Evolutionary conservation across 2,113 vertebrate genomes (phyloP).

Genomic region (Electrona antarctica): DNA sequence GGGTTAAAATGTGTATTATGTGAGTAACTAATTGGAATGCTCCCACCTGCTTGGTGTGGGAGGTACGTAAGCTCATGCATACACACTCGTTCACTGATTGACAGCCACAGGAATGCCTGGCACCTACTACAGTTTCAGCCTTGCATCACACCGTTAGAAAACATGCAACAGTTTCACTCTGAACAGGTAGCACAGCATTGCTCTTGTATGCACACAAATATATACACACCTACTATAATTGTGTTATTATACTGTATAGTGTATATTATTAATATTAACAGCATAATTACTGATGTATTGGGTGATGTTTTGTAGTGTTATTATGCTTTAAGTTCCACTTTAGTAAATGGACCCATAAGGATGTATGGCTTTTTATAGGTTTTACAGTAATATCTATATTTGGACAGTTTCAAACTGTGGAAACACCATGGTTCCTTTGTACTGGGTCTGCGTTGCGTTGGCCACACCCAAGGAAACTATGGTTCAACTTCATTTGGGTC

Average conservation of each 20-base stretch:
- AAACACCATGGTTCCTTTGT: conserved; percentile 5
- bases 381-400: conserved; percentile 10
- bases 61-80: not conserved
- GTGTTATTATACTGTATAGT: conserved; percentile 2
- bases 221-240: not conserved
- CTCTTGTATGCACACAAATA: not conserved
- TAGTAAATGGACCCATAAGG: not conserved
- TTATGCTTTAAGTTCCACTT: not conserved
- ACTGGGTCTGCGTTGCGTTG: not conserved
- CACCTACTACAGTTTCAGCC: conserved; percentile 26
- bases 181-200: conserved; percentile 14
- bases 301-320: not conserved
- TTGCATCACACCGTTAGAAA: conserved; percentile 36
- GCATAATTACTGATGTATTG: not conserved
- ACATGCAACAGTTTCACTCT: not conserved
- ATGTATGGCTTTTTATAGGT: not conserved
- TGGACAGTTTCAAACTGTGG: not conserved
- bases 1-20: too few relatives aligned
- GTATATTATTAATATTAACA: conserved; percentile 15
- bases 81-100: conserved; percentile 9
- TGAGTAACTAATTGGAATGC: too few relatives aligned
- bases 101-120: conserved; percentile 9
- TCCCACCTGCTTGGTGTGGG: too few relatives aligned
- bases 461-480: conserved; percentile 29
- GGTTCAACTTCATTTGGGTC: too few relatives aligned